Evolutionary conservation across 2,797 vertebrate genomes (phyloP).

Genomic region (Hoplostethus atlanticus): DNA sequence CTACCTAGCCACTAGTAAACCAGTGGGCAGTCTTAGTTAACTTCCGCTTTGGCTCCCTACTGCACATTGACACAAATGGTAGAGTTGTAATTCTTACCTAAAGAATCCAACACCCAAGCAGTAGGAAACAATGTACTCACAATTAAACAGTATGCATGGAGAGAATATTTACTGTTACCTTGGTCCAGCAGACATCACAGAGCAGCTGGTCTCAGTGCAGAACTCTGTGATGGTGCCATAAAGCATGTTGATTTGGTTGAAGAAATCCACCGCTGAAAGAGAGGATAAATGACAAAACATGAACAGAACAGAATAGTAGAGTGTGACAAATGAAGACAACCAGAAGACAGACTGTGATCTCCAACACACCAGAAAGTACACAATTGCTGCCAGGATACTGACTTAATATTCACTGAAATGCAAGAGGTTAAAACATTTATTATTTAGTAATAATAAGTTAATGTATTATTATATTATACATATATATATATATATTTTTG

Average conservation of each 20-base stretch:
- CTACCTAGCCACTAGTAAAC: no score
- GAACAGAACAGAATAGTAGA: background rate
- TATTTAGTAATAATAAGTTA: no score
- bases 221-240: conserved; percentile 98
- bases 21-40: no score
- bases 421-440: background rate
- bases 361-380: no score
- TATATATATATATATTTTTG: no score
- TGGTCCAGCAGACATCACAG: conserved; percentile 96
- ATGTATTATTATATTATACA: no score
- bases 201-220: conserved; percentile 94
- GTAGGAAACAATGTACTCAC: background rate
- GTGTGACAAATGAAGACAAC: background rate
- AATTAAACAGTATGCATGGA: background rate
- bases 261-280: conserved; percentile 94
- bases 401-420: no score
- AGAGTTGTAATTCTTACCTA: background rate
- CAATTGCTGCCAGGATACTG: no score
- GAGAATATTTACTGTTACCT: conserved; percentile 78
- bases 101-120: background rate
- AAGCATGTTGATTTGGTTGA: conserved; percentile 98
- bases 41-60: no score
- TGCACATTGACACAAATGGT: background rate
- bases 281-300: conserved; percentile 16
- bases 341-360: no score